phyloP scores from a whole-genome alignment of 2,888 invertebrate genomes.

The Bruchidius siliquastri region DNA sequence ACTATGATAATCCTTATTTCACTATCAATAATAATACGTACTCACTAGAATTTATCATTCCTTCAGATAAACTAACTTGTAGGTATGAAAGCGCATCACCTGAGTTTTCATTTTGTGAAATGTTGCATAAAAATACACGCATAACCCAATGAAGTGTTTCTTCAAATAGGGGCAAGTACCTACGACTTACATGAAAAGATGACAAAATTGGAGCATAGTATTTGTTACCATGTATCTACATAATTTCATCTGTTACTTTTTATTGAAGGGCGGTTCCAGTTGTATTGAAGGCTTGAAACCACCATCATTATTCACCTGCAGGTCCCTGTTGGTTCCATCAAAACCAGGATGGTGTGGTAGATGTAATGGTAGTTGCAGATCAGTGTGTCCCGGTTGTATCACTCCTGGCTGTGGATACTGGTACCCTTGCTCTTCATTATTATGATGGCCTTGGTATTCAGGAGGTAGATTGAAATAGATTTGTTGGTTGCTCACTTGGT shows the following conservation, averaged over 20 bases:
- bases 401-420: conserved; percentile 17
- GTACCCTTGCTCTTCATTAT: conserved; percentile 18
- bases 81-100: no score
- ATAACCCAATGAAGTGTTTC: no score
- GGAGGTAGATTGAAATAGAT: conserved; percentile 17
- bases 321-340: conserved; percentile 19
- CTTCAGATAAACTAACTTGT: no score
- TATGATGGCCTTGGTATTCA: conserved; percentile 15
- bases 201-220: neutral
- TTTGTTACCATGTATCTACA: no score
- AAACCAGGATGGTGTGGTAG: conserved; percentile 37
- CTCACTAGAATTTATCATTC: no score
- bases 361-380: conserved; percentile 39
- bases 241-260: conserved; percentile 15
- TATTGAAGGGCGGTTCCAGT: conserved; percentile 34
- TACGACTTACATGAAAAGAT: no score
- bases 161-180: no score
- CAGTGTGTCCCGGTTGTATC: conserved; percentile 40
- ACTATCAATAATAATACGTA: no score
- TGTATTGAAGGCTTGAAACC: conserved; percentile 30
- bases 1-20: no score
- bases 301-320: conserved; percentile 12
- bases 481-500: conserved; percentile 20
- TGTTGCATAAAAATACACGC: neutral
- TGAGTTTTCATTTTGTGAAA: no score